Conservation (phyloP, 2,797 vertebrate genomes). For the Paedocypris micromegethes region DNA sequence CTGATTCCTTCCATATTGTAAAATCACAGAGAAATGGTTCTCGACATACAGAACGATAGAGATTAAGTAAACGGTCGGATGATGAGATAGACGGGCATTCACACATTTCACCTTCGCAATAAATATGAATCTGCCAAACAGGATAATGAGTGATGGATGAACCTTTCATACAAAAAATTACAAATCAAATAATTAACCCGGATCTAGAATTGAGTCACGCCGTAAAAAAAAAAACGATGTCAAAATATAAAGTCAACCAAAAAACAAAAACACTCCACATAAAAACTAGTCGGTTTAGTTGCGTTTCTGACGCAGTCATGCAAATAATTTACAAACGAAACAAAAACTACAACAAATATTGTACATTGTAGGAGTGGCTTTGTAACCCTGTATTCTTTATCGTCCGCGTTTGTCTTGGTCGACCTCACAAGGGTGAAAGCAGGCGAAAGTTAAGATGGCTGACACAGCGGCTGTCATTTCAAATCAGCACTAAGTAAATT, state of each 20-base stretch:
- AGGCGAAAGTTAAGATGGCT: slow-evolving; percentile 54
- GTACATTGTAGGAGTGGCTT: slow-evolving; percentile 31
- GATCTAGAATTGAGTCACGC: slow-evolving; percentile 23
- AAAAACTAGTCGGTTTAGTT: slow-evolving; percentile 11
- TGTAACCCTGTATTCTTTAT: slow-evolving; percentile 38
- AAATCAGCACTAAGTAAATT: slow-evolving; percentile 69
- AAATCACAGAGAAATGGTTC: slow-evolving; percentile 44
- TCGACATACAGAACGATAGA: slow-evolving; percentile 35
- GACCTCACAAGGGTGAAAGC: slow-evolving; percentile 44
- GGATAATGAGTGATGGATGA: slow-evolving; percentile 5
- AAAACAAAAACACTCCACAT: slow-evolving; percentile 27
- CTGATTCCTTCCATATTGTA: slow-evolving; percentile 46
- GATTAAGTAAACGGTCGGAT: slow-evolving; percentile 23
- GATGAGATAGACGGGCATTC: slow-evolving; percentile 22
- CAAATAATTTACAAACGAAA: slow-evolving; percentile 35
- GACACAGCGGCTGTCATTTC: slow-evolving; percentile 69
- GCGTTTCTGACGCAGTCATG: slow-evolving; percentile 38
- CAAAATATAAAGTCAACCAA: slow-evolving; percentile 16
- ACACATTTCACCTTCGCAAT: slow-evolving; percentile 18
- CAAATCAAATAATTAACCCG: slow-evolving; percentile 23
- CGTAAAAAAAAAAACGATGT: slow-evolving; percentile 28
- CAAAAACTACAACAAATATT: slow-evolving; percentile 36
- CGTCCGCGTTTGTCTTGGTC: slow-evolving; percentile 38
- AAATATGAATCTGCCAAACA: slow-evolving; percentile 16
- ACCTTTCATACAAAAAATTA: slow-evolving; percentile 19